phyloP scores from a whole-genome alignment of 2,113 vertebrate genomes.

The Corythornis madagascariensis region DNA sequence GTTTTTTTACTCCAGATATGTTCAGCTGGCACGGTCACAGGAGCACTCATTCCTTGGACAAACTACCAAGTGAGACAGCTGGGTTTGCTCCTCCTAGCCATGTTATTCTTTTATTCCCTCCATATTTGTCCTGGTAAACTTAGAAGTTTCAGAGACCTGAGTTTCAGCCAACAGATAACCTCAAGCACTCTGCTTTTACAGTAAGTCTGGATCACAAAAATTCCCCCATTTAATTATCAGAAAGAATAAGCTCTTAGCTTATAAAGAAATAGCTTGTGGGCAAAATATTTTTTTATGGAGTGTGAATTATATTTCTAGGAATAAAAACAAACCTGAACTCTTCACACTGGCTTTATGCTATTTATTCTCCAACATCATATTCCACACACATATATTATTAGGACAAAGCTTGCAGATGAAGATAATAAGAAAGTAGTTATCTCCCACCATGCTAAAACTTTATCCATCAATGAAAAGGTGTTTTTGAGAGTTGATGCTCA shows the following conservation, averaged over 20 bases:
- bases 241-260: neutral
- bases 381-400: neutral
- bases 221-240: neutral
- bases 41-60: neutral
- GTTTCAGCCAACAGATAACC: neutral
- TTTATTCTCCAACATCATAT: neutral
- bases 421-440: neutral
- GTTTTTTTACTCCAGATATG: neutral
- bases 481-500: neutral
- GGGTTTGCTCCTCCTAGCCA: neutral
- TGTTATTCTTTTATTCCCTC: neutral
- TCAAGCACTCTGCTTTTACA: neutral
- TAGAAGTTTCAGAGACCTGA: neutral
- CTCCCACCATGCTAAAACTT: neutral
- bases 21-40: neutral
- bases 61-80: neutral
- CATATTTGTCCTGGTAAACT: neutral
- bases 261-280: neutral
- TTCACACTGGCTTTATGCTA: neutral
- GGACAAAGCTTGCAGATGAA: neutral
- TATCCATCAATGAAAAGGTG: neutral
- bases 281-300: neutral
- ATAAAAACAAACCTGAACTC: neutral
- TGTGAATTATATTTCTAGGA: neutral
- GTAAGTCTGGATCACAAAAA: neutral